These are phyloP conservation scores for Dufourea novaeangliae DNA, from an alignment of 1,140 invertebrate genomes.

Conservation along the genomic window DNA sequence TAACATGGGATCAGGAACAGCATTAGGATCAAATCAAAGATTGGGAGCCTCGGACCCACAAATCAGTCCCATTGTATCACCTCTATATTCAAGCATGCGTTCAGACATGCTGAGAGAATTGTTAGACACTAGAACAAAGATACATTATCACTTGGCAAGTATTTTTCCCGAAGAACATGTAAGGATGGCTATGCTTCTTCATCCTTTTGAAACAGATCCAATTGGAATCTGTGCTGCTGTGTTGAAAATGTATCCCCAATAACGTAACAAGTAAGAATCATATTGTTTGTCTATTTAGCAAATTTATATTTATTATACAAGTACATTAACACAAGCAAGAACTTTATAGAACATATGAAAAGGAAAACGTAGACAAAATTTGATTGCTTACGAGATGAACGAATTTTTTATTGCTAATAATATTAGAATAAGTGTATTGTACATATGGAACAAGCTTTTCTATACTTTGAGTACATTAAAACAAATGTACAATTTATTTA, in stretches of 20 bases:
- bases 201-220: slow-evolving; percentile 93
- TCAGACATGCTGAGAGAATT: slow-evolving; percentile 76
- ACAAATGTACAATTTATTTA: too few relatives aligned
- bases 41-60: slow-evolving; percentile 86
- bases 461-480: too few relatives aligned
- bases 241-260: slow-evolving; percentile 87
- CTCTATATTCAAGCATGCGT: slow-evolving; percentile 50
- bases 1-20: slow-evolving; percentile 63
- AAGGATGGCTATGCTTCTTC: slow-evolving; percentile 89
- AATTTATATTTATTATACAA: slow-evolving; percentile 18
- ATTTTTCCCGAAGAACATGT: slow-evolving; percentile 96
- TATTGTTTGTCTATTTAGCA: not conserved
- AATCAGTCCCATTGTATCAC: slow-evolving; percentile 81
- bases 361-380: not conserved
- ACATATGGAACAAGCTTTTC: too few relatives aligned
- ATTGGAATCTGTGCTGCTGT: slow-evolving; percentile 94
- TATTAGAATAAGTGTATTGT: too few relatives aligned
- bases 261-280: slow-evolving; percentile 56
- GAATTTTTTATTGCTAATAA: too few relatives aligned
- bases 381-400: too few relatives aligned
- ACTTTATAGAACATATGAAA: not conserved
- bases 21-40: slow-evolving; percentile 78
- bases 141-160: slow-evolving; percentile 92
- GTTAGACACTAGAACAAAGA: slow-evolving; percentile 87
- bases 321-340: not conserved